Percentiles rank a stretch among this genome's conserved stretches.
phyloP scores from a whole-genome alignment of 1,140 invertebrate species.

The Drosophila serrata region DNA sequence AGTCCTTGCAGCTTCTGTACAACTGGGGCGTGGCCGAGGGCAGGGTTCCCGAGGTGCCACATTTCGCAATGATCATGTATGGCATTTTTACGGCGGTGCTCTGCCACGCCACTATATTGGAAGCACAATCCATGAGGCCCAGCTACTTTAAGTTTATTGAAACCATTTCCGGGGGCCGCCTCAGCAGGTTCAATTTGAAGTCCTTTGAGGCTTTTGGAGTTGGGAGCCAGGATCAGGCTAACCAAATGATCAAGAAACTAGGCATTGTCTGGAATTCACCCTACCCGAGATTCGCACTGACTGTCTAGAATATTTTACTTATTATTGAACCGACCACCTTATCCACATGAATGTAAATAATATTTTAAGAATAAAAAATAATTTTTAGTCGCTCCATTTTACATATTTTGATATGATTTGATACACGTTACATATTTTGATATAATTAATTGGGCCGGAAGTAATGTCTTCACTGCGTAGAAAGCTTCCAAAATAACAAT shows the following conservation, averaged over 20 bases:
- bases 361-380: too few relatives aligned
- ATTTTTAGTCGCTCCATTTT: too few relatives aligned
- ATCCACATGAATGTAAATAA: background rate
- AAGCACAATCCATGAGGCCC: constrained; percentile 90
- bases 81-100: constrained; percentile 91
- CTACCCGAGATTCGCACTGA: constrained; percentile 39
- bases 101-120: constrained; percentile 92
- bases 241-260: constrained; percentile 77
- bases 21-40: constrained; percentile 87
- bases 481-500: too few relatives aligned
- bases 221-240: constrained; percentile 84
- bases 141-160: constrained; percentile 94
- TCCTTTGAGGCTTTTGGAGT: constrained; percentile 88
- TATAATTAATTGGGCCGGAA: too few relatives aligned
- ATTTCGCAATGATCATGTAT: constrained; percentile 89
- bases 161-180: constrained; percentile 87
- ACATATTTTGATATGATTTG: too few relatives aligned
- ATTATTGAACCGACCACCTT: background rate
- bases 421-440: too few relatives aligned
- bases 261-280: constrained; percentile 52
- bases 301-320: constrained; percentile 5
- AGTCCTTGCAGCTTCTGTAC: constrained; percentile 88
- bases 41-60: constrained; percentile 87
- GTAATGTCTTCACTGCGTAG: too few relatives aligned
- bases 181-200: constrained; percentile 65